Base-by-base conservation (phyloP, 2,797 vertebrate species). In the Myripristis jacobus region DNA sequence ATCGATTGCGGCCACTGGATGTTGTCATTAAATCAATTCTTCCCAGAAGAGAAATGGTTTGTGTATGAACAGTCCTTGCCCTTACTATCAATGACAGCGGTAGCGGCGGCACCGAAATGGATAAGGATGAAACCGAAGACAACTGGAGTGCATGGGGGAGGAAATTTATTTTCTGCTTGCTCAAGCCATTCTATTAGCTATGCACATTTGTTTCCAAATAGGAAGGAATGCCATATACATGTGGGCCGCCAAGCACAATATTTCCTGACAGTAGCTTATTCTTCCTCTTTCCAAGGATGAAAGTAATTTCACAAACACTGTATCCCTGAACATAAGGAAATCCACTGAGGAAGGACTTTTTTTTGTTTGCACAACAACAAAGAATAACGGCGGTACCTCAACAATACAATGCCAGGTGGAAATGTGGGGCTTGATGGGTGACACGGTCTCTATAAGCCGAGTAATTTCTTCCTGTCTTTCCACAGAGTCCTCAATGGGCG, bases 21-120 rank as follows among this genome's bases (percentile, higher is more conserved):
- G 85, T 83, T 92, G 93, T 93, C 93, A 91, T 93, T 93, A 94
- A 94, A 94, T 94, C 92, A 92, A 93, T 94, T 90, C 83, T 88
- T 87, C 85, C 77, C 73, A 88, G 89, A 91, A 92, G 89, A 93
- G 87, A 90, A 92, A 93, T 91, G 89, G 84, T 94, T 91, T 93
- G 91, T 92, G 87, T 91, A 92, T 92, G 91, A 91, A 90, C 82
- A 91, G 83, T 80, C 86, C 86, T 89, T 87, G 86, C 89, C 89
- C 86, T 81, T 75, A 80, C 88, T 82, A 91, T 91, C 88, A 87
- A 81, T 82, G 84, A 86, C 80, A 79, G 83, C 67, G 41, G 54
- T 29, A 51, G 71, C 57, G 68, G 75, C 75, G 27, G 84, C 79
- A 66, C 25, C 82, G 82, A 90, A 91, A 91, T 89, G 88, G 87